Evolutionary conservation across 1,140 invertebrate genomes (phyloP).

Genomic region (Lysiphlebus fabarum): DNA sequence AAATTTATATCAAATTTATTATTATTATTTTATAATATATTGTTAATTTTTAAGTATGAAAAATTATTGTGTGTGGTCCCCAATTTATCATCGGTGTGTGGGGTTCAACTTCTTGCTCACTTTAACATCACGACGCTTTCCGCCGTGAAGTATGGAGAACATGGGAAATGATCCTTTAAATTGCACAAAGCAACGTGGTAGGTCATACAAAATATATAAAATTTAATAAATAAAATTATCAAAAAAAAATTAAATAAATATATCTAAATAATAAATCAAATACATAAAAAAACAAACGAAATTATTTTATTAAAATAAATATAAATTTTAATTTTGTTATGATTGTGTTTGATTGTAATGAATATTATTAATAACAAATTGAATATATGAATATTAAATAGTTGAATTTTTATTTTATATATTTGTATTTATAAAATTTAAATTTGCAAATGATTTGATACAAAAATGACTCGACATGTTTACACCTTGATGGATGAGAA

Average conservation of each 20-base stretch:
- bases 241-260: neutral
- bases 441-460: neutral
- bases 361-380: too few species aligned
- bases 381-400: too few species aligned
- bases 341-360: neutral
- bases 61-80: conserved; percentile 38
- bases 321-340: neutral
- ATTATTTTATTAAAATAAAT: neutral
- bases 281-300: too few species aligned
- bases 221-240: neutral
- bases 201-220: conserved; percentile 27
- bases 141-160: conserved; percentile 38
- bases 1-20: too few species aligned
- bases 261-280: too few species aligned
- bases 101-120: conserved; percentile 32
- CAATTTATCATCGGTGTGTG: conserved; percentile 36
- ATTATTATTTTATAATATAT: too few species aligned
- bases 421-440: neutral
- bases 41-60: conserved; percentile 7
- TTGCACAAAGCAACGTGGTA: conserved; percentile 38
- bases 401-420: neutral
- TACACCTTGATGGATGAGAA: conserved; percentile 11
- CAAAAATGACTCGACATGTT: conserved; percentile 6
- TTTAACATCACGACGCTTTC: conserved; percentile 38
- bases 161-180: conserved; percentile 44